Evolutionary conservation across 2,888 invertebrate genomes (phyloP), one percentile per base, ranked within the genome.

Genomic region (Melinaea marsaeus): DNA sequence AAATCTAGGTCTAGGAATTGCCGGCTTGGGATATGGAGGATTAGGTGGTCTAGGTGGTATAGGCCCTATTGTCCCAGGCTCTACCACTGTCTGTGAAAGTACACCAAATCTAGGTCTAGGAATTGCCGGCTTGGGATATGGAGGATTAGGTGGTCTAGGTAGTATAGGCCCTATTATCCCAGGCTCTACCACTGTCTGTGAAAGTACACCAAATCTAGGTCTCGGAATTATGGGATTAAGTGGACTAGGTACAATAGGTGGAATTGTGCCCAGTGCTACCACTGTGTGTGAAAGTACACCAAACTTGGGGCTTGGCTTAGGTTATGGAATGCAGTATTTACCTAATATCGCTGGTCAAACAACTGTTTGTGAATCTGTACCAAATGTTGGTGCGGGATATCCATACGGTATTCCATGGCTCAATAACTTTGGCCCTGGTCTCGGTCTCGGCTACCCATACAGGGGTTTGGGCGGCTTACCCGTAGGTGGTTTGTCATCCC

Each of bases 211-310:
- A 13, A 71, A 70, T 61, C 46, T 64, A 7, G 64, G 63, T 9
- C 13, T 62, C 2, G 47, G 34, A 11, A 22, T 58, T 2, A 33
- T 7, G 13, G 55, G 13, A 32, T 46, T 37, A 11, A 13, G 5
- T 46, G 58, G 64, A 42, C 45, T 63, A 42, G 55, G 60, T 13
- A 58, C 58, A 34, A 33, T 63, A 37, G 58, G 60, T 11, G 9
- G 34, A 56, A 22, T 66, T 65, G n/a, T 34, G 63, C 7, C 57
- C 58, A n/a, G 42, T 9, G 7, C 42, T 42, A 42, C 42, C 42
- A 69, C 72, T n/a, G 67, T 72, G n/a, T 72, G 70, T 48, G 70
- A 72, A 37, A 65, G 60, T 13, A n/a, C 60, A 2, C 66, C 70
- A 13, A 71, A 70, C 59, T 37, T 64, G 6, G 64, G 22, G 22